These are phyloP conservation scores for Drosophila testacea DNA, from an alignment of 2,888 invertebrate genomes.

Conservation along the genomic window DNA sequence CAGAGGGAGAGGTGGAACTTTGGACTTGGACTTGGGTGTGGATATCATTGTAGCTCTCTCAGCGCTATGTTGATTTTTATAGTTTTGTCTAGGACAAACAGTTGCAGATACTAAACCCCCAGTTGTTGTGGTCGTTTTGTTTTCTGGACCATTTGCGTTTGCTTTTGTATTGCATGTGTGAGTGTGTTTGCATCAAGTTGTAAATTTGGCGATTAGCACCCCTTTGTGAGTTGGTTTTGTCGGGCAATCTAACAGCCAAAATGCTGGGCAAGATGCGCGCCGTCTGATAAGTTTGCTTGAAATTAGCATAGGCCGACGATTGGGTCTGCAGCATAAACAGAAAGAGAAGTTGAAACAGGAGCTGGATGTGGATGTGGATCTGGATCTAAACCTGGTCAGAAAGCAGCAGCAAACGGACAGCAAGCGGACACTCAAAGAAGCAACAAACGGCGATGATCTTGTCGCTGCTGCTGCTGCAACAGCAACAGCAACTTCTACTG, in stretches of 20 bases:
- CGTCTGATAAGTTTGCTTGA: constrained; percentile 70
- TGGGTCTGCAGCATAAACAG: constrained; percentile 3
- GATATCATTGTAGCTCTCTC: constrained; percentile 45
- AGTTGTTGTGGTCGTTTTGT: constrained; percentile 75
- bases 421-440: constrained; percentile 51
- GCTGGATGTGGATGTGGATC: constrained; percentile 1
- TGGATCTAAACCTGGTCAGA: constrained; percentile 29
- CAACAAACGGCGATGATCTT: constrained; percentile 66
- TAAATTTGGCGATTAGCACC: constrained; percentile 84
- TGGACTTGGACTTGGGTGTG: constrained; percentile 23
- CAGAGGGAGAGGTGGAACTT: constrained; percentile 5
- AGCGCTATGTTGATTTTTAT: constrained; percentile 73
- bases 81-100: constrained; percentile 60
- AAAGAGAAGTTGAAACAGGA: constrained; percentile 17
- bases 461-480: constrained; percentile 46
- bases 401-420: constrained; percentile 20
- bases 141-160: constrained; percentile 82
- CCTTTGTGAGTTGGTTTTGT: constrained; percentile 69
- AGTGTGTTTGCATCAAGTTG: constrained; percentile 75
- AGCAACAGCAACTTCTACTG: constrained; percentile 4
- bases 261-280: constrained; percentile 71
- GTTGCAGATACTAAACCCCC: constrained; percentile 56
- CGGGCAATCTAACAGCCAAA: constrained; percentile 66
- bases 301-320: constrained; percentile 73
- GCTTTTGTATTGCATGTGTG: constrained; percentile 13